These are phyloP conservation scores for Falcunculus frontatus DNA, from an alignment of 2,113 vertebrate species.

Conservation along the genomic window DNA sequence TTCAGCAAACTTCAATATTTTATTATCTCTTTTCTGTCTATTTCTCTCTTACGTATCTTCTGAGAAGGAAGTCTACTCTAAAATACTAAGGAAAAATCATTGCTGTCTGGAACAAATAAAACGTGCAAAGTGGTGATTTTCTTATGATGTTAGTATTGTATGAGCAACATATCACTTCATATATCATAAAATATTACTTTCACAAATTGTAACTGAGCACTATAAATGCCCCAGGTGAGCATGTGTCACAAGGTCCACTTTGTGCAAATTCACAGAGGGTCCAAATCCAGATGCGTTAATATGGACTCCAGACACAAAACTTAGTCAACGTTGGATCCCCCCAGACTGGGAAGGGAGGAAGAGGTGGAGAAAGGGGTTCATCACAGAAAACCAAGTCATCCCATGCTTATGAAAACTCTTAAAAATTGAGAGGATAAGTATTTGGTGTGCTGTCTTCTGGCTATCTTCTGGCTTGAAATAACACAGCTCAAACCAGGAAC, in stretches of 20 bases:
- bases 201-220: neutral
- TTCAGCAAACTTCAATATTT: neutral
- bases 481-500: neutral
- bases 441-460: neutral
- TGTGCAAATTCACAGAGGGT: neutral
- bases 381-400: neutral
- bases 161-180: neutral
- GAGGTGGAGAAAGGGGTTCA: neutral
- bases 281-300: neutral
- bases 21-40: neutral
- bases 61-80: neutral
- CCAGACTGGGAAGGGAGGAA: neutral
- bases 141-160: neutral
- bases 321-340: neutral
- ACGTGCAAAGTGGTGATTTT: neutral
- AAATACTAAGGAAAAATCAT: neutral
- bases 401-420: neutral
- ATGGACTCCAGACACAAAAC: neutral
- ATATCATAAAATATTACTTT: neutral
- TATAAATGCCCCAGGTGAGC: neutral
- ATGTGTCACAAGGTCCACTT: neutral
- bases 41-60: neutral
- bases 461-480: neutral
- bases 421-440: neutral
- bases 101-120: constrained; percentile 6